A percentile compares a stretch with the other conserved stretches of the same genome.
Evolutionary conservation across 2,888 invertebrate species (phyloP).

Genomic region (Phortica okadai): DNA sequence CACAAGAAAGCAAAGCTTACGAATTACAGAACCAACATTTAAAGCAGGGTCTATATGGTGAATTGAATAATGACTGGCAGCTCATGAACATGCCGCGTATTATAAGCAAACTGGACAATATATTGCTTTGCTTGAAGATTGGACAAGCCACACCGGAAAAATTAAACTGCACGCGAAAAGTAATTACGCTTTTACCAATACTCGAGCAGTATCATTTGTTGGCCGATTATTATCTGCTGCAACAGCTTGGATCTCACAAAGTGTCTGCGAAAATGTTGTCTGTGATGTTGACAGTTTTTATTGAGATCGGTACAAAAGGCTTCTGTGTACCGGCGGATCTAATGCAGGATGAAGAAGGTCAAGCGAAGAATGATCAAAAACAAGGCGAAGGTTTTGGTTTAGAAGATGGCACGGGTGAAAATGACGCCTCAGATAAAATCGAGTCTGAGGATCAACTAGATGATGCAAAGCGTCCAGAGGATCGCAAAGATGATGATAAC

Average conservation of each 20-base stretch:
- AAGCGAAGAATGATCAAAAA: conserved; percentile 78
- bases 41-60: conserved; percentile 81
- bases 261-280: conserved; percentile 89
- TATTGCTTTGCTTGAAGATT: conserved; percentile 77
- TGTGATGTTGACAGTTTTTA: conserved; percentile 88
- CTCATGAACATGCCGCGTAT: conserved; percentile 79
- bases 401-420: conserved; percentile 90
- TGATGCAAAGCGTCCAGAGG: conserved; percentile 87
- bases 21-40: conserved; percentile 80
- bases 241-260: conserved; percentile 87
- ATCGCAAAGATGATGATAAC: conserved; percentile 80
- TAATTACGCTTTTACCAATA: conserved; percentile 79
- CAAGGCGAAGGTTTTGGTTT: conserved; percentile 88
- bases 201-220: conserved; percentile 86
- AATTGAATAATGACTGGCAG: conserved; percentile 80
- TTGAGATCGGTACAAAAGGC: conserved; percentile 89
- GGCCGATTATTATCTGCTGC: conserved; percentile 87
- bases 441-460: conserved; percentile 94
- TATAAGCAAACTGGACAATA: conserved; percentile 72
- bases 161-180: conserved; percentile 55
- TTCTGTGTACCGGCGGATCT: conserved; percentile 95
- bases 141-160: conserved; percentile 70
- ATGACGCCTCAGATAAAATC: conserved; percentile 94
- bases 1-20: conserved; percentile 44
- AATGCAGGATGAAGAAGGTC: conserved; percentile 84